Base-by-base conservation (phyloP, 2,797 vertebrate genomes). In the Heteromormyrus szaboi region DNA sequence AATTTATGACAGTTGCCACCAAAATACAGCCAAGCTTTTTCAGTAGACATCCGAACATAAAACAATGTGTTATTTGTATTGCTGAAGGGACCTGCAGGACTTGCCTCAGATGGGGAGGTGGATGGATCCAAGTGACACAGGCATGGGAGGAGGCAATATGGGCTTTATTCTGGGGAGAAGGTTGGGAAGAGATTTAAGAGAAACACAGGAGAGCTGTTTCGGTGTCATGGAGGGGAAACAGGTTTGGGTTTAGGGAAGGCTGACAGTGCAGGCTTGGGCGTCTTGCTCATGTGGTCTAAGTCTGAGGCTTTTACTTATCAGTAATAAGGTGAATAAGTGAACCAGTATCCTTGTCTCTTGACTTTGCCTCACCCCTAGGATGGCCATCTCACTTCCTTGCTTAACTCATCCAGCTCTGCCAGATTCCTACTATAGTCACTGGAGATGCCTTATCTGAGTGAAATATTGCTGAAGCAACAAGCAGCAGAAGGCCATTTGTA, bases 401-500 rank as follows among this genome's bases (percentile, higher is more conserved):
- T 56, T 54, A 54, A 54, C 29, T 86, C 22, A 51, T 86, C 22
- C 51, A 17, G 14, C 1, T 86, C 56, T 56, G 25, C 53, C 85
- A 3, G 12, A 19, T 22, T 14, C 51, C 48, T 86, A 2, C 25
- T 25, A 29, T 85, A 29, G 84, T 56, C 51, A 56, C 85, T 7
- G 11, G 25, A 54, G 51, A 86, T 37, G 50, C 50, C 85, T 17
- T 19, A 17, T 56, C 51, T 29, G 50, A n/a, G 25, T 56, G 17
- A 91, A 90, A 81, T 41, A 91, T 91, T 90, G 89, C 85, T 88
- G 6, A 89, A 89, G 91, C 94, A 92, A 94, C 92, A 90, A 91
- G 92, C 91, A 92, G 91, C 91, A 93, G 93, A 92, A 90, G 91
- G 90, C 92, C 92, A 93, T 94, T 94, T 93, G 92, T 89, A 88